These are phyloP conservation scores for Drosophila pallidifrons DNA, from an alignment of 1,140 invertebrate species.

Conservation along the genomic window DNA sequence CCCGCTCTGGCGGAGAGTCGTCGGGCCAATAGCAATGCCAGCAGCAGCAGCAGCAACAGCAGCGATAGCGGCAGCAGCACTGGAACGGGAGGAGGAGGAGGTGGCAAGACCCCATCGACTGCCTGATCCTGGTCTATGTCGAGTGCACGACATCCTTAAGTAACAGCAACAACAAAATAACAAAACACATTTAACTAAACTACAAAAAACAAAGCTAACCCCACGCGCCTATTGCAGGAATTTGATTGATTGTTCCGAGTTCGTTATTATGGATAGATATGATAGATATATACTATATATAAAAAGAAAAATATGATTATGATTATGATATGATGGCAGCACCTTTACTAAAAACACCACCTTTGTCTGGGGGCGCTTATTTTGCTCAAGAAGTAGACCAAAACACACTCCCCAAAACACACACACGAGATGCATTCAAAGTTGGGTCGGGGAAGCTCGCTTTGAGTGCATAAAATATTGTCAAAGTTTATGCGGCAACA, in stretches of 20 bases:
- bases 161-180: neutral
- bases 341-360: slow-evolving; percentile 17
- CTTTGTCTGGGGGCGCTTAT: slow-evolving; percentile 18
- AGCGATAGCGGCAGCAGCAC: slow-evolving; percentile 38
- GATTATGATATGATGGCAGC: slow-evolving; percentile 17
- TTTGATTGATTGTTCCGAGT: slow-evolving; percentile 77
- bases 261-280: slow-evolving; percentile 60
- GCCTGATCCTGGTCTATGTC: slow-evolving; percentile 78
- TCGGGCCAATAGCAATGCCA: slow-evolving; percentile 68
- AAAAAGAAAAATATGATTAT: slow-evolving; percentile 18
- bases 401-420: slow-evolving; percentile 10
- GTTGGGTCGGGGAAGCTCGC: slow-evolving; percentile 7
- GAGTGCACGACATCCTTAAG: slow-evolving; percentile 52
- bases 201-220: slow-evolving; percentile 61
- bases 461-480: slow-evolving; percentile 11
- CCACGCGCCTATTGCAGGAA: slow-evolving; percentile 79
- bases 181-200: slow-evolving; percentile 43
- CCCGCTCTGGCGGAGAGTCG: slow-evolving; percentile 64
- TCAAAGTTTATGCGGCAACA: slow-evolving; percentile 10
- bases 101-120: slow-evolving; percentile 65
- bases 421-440: slow-evolving; percentile 5
- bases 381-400: slow-evolving; percentile 61
- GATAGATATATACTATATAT: slow-evolving; percentile 36
- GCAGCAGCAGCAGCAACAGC: slow-evolving; percentile 47
- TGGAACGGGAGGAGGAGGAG: neutral